These are phyloP conservation scores for Corythornis leucogaster DNA, from an alignment of 2,797 vertebrate genomes.

Conservation along the genomic window DNA sequence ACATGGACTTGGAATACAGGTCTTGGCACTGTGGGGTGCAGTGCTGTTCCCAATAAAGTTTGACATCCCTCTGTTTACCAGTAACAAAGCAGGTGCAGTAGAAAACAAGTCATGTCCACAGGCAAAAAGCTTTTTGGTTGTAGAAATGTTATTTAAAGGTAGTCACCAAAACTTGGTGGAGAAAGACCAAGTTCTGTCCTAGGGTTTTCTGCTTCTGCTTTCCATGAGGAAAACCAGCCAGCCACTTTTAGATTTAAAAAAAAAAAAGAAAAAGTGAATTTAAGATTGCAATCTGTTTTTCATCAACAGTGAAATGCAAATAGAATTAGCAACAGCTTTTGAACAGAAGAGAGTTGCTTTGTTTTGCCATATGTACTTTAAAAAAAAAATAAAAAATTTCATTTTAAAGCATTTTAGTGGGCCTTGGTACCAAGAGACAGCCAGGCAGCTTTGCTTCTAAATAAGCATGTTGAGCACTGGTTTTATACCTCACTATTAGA, in stretches of 20 bases:
- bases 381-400: background rate
- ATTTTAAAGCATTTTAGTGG: background rate
- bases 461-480: background rate
- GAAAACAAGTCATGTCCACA: background rate
- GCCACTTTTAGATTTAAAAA: background rate
- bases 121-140: background rate
- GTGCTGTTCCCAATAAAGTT: background rate
- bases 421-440: background rate
- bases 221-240: background rate
- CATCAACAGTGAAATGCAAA: background rate
- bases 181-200: background rate
- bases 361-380: background rate
- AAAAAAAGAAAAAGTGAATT: background rate
- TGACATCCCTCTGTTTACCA: background rate
- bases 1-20: background rate
- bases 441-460: background rate
- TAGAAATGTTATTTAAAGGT: background rate
- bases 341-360: background rate
- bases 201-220: background rate
- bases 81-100: background rate
- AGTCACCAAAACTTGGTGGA: background rate
- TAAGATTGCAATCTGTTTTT: background rate
- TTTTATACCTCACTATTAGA: background rate
- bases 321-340: background rate
- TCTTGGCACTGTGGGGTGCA: background rate